Base-by-base conservation (phyloP, 2,888 invertebrate species). In the Cerceris rybyensis region DNA sequence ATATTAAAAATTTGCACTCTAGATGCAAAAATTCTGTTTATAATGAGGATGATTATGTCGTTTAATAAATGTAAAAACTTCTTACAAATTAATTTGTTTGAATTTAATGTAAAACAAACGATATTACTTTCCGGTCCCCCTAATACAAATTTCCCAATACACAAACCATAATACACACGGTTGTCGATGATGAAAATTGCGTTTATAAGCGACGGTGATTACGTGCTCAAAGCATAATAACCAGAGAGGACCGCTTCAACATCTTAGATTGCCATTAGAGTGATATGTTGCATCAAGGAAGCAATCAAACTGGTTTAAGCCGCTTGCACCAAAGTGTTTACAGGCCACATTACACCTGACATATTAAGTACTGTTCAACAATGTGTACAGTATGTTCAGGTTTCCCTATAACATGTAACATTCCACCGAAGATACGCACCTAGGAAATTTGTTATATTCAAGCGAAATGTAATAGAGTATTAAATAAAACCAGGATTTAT, bases 301-400 rank as follows among this genome's bases (percentile, higher is more conserved):
- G 67, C 65, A 80, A 81, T 80, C 76, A 75, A 73, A 80, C 71
- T 70, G 81, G 73, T 80, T 72, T 77, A 80, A 81, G 64, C 72
- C 57, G 70, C 52, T 58, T 71, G 16, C n/a, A 41, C 52, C 28
- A 50, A 43, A 58, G 41, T 79, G 80, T 80, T 70, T 79, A 39
- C 64, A 9, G 59, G 42, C 68, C 70, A 80, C 79, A 79, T 80
- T 80, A 80, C 80, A 70, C 49, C 39, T 50, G 80, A 74, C 55
- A 49, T 68, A 79, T 80, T 74, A 80, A 79, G 68, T 79, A 74
- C 67, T 64, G 54, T 54, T 57, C 46, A 70, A 74, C 65, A 69
- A 68, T 61, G 46, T 64, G 57, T 42, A 49, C 28, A 9, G 9
- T 14, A 13, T 14, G 28, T 50, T 42, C 28, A 17, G n/a, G 17